Percentiles rank a stretch among this genome's conserved stretches.
Evolutionary conservation across 1,140 invertebrate genomes (phyloP).

Genomic region (Centruroides sculpturatus): DNA sequence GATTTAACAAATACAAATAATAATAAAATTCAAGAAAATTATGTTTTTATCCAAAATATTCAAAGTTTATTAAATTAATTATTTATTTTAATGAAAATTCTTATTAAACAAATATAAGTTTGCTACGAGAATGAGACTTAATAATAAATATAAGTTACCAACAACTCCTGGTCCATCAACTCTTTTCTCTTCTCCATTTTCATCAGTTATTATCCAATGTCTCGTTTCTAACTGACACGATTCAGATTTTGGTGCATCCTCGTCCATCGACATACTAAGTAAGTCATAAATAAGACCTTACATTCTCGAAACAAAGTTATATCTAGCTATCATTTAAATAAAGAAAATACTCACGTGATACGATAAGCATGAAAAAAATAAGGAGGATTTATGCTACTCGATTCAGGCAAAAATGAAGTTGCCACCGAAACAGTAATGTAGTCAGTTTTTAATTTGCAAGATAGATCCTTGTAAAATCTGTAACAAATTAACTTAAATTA

Average conservation of each 20-base stretch:
- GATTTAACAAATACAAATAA: too few species aligned
- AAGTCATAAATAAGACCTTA: neutral
- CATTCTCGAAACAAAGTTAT: too few species aligned
- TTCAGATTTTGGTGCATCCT: conserved; percentile 7
- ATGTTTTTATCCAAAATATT: too few species aligned
- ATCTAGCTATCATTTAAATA: neutral
- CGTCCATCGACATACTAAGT: conserved; percentile 14
- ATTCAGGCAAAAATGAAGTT: conserved; percentile 23
- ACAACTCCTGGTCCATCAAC: conserved; percentile 26
- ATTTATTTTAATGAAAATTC: too few species aligned
- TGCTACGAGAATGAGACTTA: conserved; percentile 5
- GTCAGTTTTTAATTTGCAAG: conserved; percentile 16
- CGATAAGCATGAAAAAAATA: conserved; percentile 22
- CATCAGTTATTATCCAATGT: conserved; percentile 25
- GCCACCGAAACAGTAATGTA: conserved; percentile 21
- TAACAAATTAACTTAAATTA: neutral
- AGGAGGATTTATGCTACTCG: conserved; percentile 18
- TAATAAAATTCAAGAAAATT: too few species aligned
- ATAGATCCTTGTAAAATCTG: conserved; percentile 23
- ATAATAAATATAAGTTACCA: conserved; percentile 9
- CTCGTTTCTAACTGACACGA: conserved; percentile 22
- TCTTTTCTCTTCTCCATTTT: conserved; percentile 21
- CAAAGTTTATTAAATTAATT: too few species aligned
- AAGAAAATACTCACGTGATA: conserved; percentile 21
- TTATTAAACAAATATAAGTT: too few species aligned